These are phyloP conservation scores for Cyclargus thomasi DNA, from an alignment of 1,140 invertebrate species.

Conservation along the genomic window DNA sequence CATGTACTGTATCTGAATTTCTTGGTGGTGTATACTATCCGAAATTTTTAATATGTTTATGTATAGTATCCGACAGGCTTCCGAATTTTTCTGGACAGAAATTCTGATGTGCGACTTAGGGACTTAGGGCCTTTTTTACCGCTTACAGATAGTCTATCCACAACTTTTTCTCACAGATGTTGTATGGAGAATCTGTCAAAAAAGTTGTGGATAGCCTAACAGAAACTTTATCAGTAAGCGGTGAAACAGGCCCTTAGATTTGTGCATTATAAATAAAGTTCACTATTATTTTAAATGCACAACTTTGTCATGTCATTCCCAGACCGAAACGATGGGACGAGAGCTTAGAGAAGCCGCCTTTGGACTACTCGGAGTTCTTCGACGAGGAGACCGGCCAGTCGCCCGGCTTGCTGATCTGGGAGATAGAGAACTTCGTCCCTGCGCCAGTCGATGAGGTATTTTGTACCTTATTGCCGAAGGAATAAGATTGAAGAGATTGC, in stretches of 20 bases:
- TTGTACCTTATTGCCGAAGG: background rate
- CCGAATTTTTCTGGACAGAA: background rate
- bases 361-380: slow-evolving; percentile 99
- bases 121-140: too few relatives aligned
- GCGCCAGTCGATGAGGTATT: slow-evolving; percentile 90
- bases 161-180: too few relatives aligned
- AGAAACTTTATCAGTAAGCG: too few relatives aligned
- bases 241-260: too few relatives aligned
- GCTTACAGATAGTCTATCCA: too few relatives aligned
- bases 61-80: too few relatives aligned
- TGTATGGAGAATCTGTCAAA: too few relatives aligned
- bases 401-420: slow-evolving; percentile 93
- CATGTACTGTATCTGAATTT: too few relatives aligned
- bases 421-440: slow-evolving; percentile 99
- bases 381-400: slow-evolving; percentile 97
- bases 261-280: background rate
- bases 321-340: slow-evolving; percentile 95
- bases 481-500: background rate
- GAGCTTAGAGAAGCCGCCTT: slow-evolving; percentile 92
- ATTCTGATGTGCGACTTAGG: background rate
- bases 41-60: too few relatives aligned
- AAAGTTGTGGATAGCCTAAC: too few relatives aligned
- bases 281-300: background rate
- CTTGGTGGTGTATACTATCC: too few relatives aligned
- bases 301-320: slow-evolving; percentile 8